Conservation (phyloP, 2,888 invertebrate genomes). For the Pediacus dermestoides region DNA sequence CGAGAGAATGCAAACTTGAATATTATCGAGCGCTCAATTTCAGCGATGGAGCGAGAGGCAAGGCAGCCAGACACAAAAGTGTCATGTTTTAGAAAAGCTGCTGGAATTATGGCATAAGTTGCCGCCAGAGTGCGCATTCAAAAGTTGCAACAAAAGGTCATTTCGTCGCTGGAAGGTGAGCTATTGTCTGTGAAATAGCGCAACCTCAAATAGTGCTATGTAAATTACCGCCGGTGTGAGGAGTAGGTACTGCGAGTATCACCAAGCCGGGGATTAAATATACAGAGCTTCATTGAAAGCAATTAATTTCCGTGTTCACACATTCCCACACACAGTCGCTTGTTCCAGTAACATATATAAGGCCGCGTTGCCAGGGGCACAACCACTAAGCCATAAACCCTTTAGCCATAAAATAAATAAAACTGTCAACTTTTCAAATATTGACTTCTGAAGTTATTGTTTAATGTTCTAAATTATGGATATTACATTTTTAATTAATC, state of each 20-base stretch:
- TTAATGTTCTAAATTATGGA: too few relatives aligned
- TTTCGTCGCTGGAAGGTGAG: slow-evolving; percentile 13
- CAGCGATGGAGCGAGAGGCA: slow-evolving; percentile 8
- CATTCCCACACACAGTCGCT: slow-evolving; percentile 14
- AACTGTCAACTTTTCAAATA: too few relatives aligned
- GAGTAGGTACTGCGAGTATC: too few relatives aligned
- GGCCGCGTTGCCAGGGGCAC: too few relatives aligned
- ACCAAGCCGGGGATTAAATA: slow-evolving; percentile 16
- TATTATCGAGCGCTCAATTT: slow-evolving; percentile 18
- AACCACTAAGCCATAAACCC: too few relatives aligned
- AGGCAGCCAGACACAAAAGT: too few relatives aligned
- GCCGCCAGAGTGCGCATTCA: slow-evolving; percentile 10
- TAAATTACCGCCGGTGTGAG: slow-evolving; percentile 15
- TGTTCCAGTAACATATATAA: too few relatives aligned
- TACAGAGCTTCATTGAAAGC: slow-evolving; percentile 23
- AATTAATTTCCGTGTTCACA: slow-evolving; percentile 23
- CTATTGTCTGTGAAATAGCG: slow-evolving; percentile 13
- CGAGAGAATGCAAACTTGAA: slow-evolving; percentile 15
- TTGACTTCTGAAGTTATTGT: too few relatives aligned
- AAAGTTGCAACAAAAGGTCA: slow-evolving; percentile 17
- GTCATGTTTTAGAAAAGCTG: slow-evolving; percentile 2
- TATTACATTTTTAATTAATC: too few relatives aligned
- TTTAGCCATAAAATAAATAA: too few relatives aligned
- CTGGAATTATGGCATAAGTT: slow-evolving; percentile 13
- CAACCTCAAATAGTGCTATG: slow-evolving; percentile 18